phyloP scores from a whole-genome alignment of 2,113 vertebrate genomes.

The Lates calcarifer region DNA sequence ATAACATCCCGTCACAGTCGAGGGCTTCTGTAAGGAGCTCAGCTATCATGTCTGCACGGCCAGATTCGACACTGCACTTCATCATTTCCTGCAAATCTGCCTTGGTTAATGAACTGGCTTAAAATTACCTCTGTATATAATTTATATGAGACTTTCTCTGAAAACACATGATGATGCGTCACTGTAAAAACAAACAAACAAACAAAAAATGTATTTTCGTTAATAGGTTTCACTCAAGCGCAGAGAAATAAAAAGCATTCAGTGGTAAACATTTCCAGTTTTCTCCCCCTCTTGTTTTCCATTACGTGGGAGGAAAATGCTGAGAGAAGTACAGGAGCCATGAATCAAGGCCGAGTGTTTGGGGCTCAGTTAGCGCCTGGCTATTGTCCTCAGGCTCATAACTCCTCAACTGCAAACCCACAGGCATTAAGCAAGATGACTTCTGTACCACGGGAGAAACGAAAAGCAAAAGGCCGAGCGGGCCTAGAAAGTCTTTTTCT shows the following conservation, averaged over 20 bases:
- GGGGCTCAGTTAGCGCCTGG: constrained; percentile 29
- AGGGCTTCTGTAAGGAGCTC: not conserved
- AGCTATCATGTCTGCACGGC: not conserved
- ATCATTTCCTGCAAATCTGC: not conserved
- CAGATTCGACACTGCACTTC: not conserved
- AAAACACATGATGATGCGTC: constrained; percentile 4
- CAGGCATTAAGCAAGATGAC: constrained; percentile 50
- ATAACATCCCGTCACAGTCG: not conserved
- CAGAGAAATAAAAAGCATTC: constrained; percentile 46
- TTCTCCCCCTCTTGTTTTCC: constrained; percentile 37
- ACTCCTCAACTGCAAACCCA: constrained; percentile 56
- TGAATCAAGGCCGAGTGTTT: constrained; percentile 60
- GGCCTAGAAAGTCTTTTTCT: constrained; percentile 33
- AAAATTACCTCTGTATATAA: not conserved
- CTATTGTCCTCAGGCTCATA: constrained; percentile 56
- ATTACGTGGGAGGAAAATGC: constrained; percentile 57
- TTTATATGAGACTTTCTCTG: not conserved
- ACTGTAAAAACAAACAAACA: not conserved
- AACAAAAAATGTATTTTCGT: not conserved
- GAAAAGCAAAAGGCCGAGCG: constrained; percentile 26
- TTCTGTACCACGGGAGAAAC: constrained; percentile 44
- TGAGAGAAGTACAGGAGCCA: constrained; percentile 25
- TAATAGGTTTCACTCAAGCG: constrained; percentile 44
- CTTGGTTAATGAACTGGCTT: not conserved
- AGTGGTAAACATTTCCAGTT: constrained; percentile 27